A percentile compares a stretch with the other conserved stretches of the same genome.
These are phyloP conservation scores for Seriola rivoliana DNA, from an alignment of 2,113 vertebrate genomes.

Conservation along the genomic window DNA sequence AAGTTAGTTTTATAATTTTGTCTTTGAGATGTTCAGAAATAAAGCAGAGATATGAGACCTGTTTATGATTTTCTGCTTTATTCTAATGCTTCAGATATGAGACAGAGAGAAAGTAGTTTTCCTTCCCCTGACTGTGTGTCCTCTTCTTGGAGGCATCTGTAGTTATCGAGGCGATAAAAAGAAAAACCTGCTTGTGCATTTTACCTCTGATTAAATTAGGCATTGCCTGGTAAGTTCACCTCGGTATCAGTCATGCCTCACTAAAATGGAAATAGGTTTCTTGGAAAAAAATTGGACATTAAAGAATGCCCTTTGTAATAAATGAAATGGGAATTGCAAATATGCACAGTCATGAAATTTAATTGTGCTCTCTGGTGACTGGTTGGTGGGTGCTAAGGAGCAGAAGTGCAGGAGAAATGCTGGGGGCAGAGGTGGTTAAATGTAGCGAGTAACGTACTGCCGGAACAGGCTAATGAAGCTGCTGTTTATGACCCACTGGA, in stretches of 20 bases:
- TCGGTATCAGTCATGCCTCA: slow-evolving; percentile 87
- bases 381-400: slow-evolving; percentile 83
- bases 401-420: slow-evolving; percentile 74
- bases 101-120: slow-evolving; percentile 43
- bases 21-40: too few species aligned
- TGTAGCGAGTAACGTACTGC: slow-evolving; percentile 88
- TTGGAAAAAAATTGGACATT: slow-evolving; percentile 83
- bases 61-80: slow-evolving; percentile 47
- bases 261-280: slow-evolving; percentile 86
- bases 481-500: slow-evolving; percentile 90
- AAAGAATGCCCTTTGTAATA: slow-evolving; percentile 90
- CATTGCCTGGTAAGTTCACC: slow-evolving; percentile 87
- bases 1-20: too few species aligned
- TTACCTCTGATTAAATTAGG: slow-evolving; percentile 91
- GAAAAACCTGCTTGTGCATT: slow-evolving; percentile 74
- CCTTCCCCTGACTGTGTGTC: slow-evolving; percentile 22
- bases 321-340: slow-evolving; percentile 89
- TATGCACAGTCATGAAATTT: slow-evolving; percentile 91
- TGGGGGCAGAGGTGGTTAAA: slow-evolving; percentile 88
- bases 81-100: slow-evolving; percentile 53
- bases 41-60: too few species aligned
- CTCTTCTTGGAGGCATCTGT: slow-evolving; percentile 64
- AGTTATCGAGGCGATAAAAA: slow-evolving; percentile 73
- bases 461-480: slow-evolving; percentile 91
- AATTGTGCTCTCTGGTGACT: slow-evolving; percentile 89